phyloP scores from a whole-genome alignment of 2,888 invertebrate genomes.

The Conistra vaccinii region DNA sequence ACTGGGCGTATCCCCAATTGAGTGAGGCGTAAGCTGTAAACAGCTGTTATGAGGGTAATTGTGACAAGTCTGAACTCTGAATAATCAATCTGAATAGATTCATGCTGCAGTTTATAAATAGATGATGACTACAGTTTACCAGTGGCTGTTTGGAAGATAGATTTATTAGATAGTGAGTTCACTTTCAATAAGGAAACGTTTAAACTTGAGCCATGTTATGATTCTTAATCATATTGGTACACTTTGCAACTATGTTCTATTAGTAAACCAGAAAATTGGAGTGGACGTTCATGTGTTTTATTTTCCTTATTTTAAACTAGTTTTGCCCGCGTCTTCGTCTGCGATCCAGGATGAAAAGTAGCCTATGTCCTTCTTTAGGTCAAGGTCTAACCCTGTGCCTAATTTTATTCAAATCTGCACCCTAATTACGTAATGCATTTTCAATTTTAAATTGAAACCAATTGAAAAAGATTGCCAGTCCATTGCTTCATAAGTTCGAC shows the following conservation, averaged over 20 bases:
- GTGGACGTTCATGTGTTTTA: not conserved
- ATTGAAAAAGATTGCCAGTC: too few relatives aligned
- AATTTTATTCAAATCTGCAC: too few relatives aligned
- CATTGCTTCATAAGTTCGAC: too few relatives aligned
- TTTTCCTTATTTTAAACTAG: not conserved
- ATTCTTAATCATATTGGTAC: not conserved
- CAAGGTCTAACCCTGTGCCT: too few relatives aligned
- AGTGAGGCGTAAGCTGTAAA: slow-evolving; percentile 81
- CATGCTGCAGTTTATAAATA: slow-evolving; percentile 50
- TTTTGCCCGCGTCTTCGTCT: too few relatives aligned
- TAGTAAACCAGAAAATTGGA: too few relatives aligned
- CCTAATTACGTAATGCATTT: too few relatives aligned
- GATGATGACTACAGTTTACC: slow-evolving; percentile 44
- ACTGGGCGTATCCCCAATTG: slow-evolving; percentile 83
- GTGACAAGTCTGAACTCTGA: slow-evolving; percentile 79
- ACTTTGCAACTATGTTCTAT: not conserved
- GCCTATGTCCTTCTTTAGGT: too few relatives aligned
- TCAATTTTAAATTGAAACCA: too few relatives aligned
- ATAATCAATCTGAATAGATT: slow-evolving; percentile 71
- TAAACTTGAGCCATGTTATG: not conserved
- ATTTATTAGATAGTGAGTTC: slow-evolving; percentile 25
- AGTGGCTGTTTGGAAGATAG: slow-evolving; percentile 34
- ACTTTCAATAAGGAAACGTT: slow-evolving; percentile 7
- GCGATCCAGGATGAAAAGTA: too few relatives aligned
- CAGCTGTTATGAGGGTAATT: slow-evolving; percentile 82